Evolutionary conservation across 2,797 vertebrate genomes (phyloP).

Genomic region (Pangasius mekongensis): DNA sequence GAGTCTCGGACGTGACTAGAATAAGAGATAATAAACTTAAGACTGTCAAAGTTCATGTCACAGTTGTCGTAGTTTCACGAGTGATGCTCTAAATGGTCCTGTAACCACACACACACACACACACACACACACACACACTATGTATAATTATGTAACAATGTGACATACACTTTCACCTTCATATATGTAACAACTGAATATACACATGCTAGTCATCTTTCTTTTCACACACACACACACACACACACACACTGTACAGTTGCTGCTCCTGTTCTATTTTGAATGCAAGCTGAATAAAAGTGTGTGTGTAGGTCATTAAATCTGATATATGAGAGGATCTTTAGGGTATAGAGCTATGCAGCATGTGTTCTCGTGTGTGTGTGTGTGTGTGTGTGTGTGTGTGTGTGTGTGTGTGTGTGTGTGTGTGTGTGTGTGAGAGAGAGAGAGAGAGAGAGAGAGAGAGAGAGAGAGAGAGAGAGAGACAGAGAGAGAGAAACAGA

Average conservation of each 20-base stretch:
- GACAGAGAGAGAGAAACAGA: background rate
- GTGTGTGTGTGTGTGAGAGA: too few relatives aligned
- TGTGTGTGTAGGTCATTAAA: slow-evolving; percentile 33
- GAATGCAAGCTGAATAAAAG: slow-evolving; percentile 70
- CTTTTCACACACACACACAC: background rate
- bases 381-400: slow-evolving; percentile 14
- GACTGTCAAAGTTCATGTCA: background rate
- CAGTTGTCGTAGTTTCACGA: background rate
- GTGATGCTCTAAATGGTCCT: background rate
- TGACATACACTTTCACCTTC: slow-evolving; percentile 26
- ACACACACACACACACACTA: background rate
- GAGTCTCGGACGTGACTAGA: background rate
- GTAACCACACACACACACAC: background rate
- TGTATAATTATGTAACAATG: too few relatives aligned
- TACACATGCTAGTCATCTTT: too few relatives aligned
- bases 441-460: background rate
- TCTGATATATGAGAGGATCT: background rate
- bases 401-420: too few relatives aligned
- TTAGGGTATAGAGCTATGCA: slow-evolving; percentile 7
- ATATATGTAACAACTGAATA: too few relatives aligned
- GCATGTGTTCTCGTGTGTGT: slow-evolving; percentile 10
- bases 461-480: background rate
- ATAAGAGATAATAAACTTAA: background rate
- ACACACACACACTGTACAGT: slow-evolving; percentile 50
- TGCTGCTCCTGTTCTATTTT: slow-evolving; percentile 67